Base-by-base conservation (phyloP, 2,113 vertebrate genomes). In the Coptodon bakossiorum region DNA sequence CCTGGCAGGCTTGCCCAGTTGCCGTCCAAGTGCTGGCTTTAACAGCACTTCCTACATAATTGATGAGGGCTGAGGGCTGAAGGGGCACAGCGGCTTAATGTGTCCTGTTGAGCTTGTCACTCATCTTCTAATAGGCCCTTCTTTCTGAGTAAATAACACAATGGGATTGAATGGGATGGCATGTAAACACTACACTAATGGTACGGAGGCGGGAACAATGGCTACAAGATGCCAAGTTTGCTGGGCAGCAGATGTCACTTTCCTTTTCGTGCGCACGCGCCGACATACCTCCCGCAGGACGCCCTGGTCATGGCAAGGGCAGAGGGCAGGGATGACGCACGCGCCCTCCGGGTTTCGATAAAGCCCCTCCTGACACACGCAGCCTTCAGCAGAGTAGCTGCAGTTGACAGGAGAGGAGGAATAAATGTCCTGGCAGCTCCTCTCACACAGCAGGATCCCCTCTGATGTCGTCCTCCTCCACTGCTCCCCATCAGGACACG, bases 311-410 rank as follows among this genome's bases (percentile, higher is more conserved):
- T 92, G 90, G 90, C 98, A 99, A 88, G 97, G 97, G 57, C 98
- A 98, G 80, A 85, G 96, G 6, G 97, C 97, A 0, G 95, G 91
- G 0, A 96, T 96, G 61, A 98, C 96, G 7, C 98, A 99, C 40
- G 3, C 57, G 0, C 96, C 96, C 6, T 85, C 81, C 0, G 85
- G 54, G 88, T 95, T 95, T 31, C 97, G 96, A 93, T 98, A 97
- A 13, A 54, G 93, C 12, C 97, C 97, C 0, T 90, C 95, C 86
- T 83, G 93, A 92, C 98, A 99, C 57, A 96, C 68, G 1, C 98
- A 98, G 83, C 96, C 95, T 1, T 95, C 93, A 1, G 12, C 5
- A 1, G 4, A 16, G 5, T 56, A 88, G 90, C 96, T 97, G 93
- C 96, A 97, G 94, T 92, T 95, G n/a, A 11, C 43, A 0, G 87